Evolutionary conservation across 2,888 invertebrate genomes (phyloP).

Genomic region (Pachydiplax longipennis): DNA sequence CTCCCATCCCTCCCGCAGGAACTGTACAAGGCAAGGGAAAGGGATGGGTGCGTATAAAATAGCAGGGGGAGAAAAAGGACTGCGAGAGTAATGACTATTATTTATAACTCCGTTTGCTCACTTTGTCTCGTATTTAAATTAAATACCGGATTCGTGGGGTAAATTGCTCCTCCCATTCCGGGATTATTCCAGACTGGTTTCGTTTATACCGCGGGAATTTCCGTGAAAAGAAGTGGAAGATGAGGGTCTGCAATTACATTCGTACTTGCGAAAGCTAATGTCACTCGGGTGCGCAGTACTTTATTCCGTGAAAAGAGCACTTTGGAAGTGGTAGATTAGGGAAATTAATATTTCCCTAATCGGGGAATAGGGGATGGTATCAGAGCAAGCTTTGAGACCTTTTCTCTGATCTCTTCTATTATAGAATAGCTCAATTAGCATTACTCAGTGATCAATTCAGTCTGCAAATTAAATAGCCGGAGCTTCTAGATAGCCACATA

Average conservation of each 20-base stretch:
- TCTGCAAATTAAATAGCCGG: too few relatives aligned
- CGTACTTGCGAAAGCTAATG: too few relatives aligned
- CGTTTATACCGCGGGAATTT: neutral
- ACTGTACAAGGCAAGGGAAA: neutral
- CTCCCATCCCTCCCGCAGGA: neutral
- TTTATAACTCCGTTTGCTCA: neutral
- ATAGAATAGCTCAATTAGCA: too few relatives aligned
- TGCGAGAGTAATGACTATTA: neutral
- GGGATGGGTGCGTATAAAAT: neutral
- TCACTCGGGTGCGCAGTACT: too few relatives aligned
- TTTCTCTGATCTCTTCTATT: too few relatives aligned
- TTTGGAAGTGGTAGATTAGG: too few relatives aligned
- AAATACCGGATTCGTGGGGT: neutral
- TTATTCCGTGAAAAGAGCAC: too few relatives aligned
- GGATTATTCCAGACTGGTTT: neutral
- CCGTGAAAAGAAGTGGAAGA: neutral
- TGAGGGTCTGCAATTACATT: neutral
- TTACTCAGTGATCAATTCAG: too few relatives aligned
- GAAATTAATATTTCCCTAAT: too few relatives aligned
- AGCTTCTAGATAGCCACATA: too few relatives aligned
- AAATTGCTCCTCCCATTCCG: neutral
- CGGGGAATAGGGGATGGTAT: too few relatives aligned
- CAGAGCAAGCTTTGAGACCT: too few relatives aligned
- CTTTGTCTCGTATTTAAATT: neutral
- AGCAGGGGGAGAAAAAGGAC: neutral